Evolutionary conservation across 2,797 vertebrate species (phyloP).

Genomic region (Glyptemys insculpta): DNA sequence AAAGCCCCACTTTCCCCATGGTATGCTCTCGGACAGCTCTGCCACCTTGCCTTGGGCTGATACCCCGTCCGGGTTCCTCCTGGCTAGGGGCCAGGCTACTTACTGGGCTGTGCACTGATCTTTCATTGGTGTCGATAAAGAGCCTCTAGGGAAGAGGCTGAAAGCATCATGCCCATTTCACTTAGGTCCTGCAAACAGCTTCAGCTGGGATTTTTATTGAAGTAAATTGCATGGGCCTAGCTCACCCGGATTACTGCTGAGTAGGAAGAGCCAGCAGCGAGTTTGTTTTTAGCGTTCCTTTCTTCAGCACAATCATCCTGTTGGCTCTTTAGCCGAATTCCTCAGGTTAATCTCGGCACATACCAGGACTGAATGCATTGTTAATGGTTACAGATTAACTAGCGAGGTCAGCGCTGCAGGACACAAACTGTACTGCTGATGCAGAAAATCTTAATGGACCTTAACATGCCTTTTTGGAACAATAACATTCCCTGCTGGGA

Average conservation of each 20-base stretch:
- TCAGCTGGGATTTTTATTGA: background rate
- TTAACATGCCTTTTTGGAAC: conserved; percentile 2
- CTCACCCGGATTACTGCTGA: background rate
- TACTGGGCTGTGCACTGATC: background rate
- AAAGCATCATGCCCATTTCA: background rate
- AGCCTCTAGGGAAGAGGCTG: background rate
- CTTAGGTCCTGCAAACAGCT: background rate
- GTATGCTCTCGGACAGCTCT: background rate
- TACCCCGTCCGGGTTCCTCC: background rate
- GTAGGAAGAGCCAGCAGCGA: background rate
- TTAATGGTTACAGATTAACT: conserved; percentile 62
- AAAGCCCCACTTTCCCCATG: background rate
- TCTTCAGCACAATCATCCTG: background rate
- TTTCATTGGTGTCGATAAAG: background rate
- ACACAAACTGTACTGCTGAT: background rate
- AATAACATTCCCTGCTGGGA: background rate
- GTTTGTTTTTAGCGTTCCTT: background rate
- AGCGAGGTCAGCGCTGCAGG: background rate
- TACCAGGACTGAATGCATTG: background rate
- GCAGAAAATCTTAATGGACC: conserved; percentile 24
- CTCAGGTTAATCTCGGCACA: conserved; percentile 23
- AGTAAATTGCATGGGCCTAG: background rate
- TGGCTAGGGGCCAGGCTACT: background rate
- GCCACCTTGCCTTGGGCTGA: background rate
- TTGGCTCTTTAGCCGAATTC: conserved; percentile 20